These are phyloP conservation scores for Cremastinae sp. DNA, from an alignment of 2,888 invertebrate species.

Conservation along the genomic window DNA sequence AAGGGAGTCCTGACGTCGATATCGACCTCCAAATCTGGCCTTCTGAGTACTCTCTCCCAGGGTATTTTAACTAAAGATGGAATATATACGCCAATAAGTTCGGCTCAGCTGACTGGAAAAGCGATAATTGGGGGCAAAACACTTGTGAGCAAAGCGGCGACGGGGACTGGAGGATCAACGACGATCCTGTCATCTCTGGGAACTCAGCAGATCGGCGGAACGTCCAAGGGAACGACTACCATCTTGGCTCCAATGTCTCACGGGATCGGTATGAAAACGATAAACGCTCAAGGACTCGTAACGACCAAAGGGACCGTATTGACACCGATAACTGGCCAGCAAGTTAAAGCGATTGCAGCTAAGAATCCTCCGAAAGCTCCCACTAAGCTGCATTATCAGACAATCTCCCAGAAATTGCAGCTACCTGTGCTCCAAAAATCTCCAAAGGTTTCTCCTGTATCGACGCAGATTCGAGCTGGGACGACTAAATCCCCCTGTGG, in stretches of 20 bases:
- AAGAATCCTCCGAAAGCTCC: conserved; percentile 69
- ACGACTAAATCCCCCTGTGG: conserved; percentile 77
- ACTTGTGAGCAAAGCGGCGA: conserved; percentile 69
- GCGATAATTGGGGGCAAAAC: conserved; percentile 72
- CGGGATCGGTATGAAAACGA: conserved; percentile 68
- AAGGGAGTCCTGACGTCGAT: conserved; percentile 80
- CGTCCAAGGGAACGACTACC: conserved; percentile 71
- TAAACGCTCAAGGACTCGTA: conserved; percentile 69
- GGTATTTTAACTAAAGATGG: conserved; percentile 72
- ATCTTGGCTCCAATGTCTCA: conserved; percentile 71
- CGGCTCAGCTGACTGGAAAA: conserved; percentile 69
- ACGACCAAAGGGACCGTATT: conserved; percentile 74
- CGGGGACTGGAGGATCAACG: no score
- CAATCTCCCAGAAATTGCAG: conserved; percentile 71
- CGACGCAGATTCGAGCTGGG: conserved; percentile 73
- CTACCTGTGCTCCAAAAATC: conserved; percentile 77
- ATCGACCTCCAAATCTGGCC: conserved; percentile 68
- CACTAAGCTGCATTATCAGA: conserved; percentile 73
- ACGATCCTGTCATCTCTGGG: conserved; percentile 67
- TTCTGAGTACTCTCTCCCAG: conserved; percentile 69
- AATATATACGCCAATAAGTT: conserved; percentile 71
- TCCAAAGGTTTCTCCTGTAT: conserved; percentile 70
- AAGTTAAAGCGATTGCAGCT: conserved; percentile 77
- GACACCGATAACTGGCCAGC: conserved; percentile 78
- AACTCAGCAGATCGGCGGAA: conserved; percentile 67